phyloP scores from a whole-genome alignment of 2,797 vertebrate genomes.

The Ataeniobius toweri region DNA sequence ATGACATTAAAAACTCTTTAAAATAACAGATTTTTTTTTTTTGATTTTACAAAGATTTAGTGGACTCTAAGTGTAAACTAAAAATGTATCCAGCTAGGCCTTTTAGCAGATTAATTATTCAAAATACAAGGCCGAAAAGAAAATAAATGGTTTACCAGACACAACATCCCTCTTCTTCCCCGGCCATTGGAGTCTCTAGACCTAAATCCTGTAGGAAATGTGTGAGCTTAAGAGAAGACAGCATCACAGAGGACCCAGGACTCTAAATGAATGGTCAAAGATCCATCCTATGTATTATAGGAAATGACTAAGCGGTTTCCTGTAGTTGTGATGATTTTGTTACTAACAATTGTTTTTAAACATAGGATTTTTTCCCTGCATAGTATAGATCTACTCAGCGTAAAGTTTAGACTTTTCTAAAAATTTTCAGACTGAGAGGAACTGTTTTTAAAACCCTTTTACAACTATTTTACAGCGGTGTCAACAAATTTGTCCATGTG shows the following conservation, averaged over 20 bases:
- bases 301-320: neutral
- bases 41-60: neutral
- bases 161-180: neutral
- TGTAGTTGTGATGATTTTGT: neutral
- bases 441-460: neutral
- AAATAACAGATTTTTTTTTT: neutral
- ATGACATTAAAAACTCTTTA: neutral
- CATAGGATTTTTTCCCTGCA: neutral
- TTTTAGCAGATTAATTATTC: neutral
- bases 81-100: neutral
- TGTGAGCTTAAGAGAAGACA: no score
- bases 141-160: neutral
- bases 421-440: neutral
- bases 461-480: neutral
- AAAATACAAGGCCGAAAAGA: no score
- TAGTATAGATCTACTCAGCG: neutral
- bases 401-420: neutral
- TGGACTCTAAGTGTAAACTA: neutral
- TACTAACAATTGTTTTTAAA: neutral
- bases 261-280: neutral
- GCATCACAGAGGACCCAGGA: neutral
- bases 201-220: neutral
- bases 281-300: neutral
- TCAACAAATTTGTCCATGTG: neutral
- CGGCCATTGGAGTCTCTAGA: neutral